Evolutionary conservation across 2,113 vertebrate genomes (phyloP).

Genomic region (Ochotona curzoniae): DNA sequence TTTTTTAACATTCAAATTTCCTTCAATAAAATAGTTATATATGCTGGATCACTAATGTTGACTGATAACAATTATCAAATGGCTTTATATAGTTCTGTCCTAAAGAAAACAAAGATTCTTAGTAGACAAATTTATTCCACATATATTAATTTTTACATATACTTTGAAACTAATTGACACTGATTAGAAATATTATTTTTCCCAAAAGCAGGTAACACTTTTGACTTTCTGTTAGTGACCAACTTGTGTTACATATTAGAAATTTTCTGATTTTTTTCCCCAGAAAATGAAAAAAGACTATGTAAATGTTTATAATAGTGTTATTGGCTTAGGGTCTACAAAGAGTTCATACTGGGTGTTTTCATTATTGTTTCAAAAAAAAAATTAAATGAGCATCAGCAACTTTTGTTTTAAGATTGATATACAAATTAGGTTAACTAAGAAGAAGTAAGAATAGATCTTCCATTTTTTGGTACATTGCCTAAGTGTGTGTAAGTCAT

Average conservation of each 20-base stretch:
- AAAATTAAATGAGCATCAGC: not conserved
- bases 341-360: not conserved
- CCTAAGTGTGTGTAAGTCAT: no score
- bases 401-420: no score
- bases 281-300: not conserved
- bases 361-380: conserved; percentile 35
- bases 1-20: not conserved
- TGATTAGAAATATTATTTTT: not conserved
- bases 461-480: no score
- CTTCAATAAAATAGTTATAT: not conserved
- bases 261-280: conserved; percentile 7
- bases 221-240: conserved; percentile 31
- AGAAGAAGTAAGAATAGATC: no score
- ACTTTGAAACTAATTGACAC: not conserved
- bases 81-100: not conserved
- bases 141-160: not conserved
- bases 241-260: conserved; percentile 1
- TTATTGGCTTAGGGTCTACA: conserved; percentile 25
- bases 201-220: not conserved
- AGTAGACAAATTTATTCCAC: not conserved
- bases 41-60: not conserved
- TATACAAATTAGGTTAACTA: no score
- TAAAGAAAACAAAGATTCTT: not conserved
- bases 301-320: not conserved
- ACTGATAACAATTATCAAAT: not conserved